Evolutionary conservation across 2,113 vertebrate species (phyloP), one percentile per base, ranked within the genome.

Genomic region (Himantopus leucocephalus): DNA sequence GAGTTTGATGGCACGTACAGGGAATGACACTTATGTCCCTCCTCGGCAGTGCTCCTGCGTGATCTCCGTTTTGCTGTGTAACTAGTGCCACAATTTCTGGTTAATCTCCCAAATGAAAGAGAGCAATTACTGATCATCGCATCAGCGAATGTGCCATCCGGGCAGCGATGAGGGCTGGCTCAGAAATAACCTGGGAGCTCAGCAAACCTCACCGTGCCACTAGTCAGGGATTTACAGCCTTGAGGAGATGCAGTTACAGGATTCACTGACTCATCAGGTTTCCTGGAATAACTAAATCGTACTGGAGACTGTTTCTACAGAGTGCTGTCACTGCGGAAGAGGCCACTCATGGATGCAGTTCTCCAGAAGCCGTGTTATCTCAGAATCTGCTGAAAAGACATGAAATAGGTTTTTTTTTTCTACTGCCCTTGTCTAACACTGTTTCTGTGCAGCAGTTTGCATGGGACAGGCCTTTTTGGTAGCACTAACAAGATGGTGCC

Each of bases 401-500:
- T 23, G 23, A 67, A 60, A 37, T 34, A 16, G 10, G 12, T 50
- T 41, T 8, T 45, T 43, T 81, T 29, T 53, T 45, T 17, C 22
- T 76, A 2, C 48, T 22, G 12, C 18, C 39, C 37, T 43, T 37
- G 50, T 37, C 22, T 35, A 34, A 35, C 5, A 4, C n/a, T 14
- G 13, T 4, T n/a, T 50, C 63, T 50, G 26, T 27, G 6, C 14
- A 43, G 22, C 11, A 32, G 1, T 48, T 63, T 35, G 29, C 47
- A 27, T 1, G 9, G 37, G 24, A 39, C 10, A 8, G 39, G 24
- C 20, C 4, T 7, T 63, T 64, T 39, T 10, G 30, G 22, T 17
- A 5, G 8, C 1, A 2, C 15, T 8, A 19, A 3, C 8, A 0
- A 6, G 12, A 3, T 8, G 58, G 27, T 34, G 80, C 21, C 48